Conservation (phyloP, 2,797 vertebrate genomes). For the Vireo griseus region DNA sequence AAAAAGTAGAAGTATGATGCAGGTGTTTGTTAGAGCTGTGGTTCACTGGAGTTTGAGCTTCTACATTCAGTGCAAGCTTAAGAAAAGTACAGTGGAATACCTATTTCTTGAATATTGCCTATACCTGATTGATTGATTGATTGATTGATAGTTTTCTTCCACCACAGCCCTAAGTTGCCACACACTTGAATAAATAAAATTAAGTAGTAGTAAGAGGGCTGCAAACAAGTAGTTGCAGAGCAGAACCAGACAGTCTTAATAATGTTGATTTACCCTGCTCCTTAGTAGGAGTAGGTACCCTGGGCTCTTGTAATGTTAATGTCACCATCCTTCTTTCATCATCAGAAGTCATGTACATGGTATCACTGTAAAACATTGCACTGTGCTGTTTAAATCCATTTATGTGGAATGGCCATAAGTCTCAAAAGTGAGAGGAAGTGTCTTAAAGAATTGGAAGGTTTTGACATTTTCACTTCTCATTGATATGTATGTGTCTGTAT, state of each 20-base stretch:
- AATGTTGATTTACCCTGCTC: neutral
- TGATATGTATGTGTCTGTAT: neutral
- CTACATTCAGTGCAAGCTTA: neutral
- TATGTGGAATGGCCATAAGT: neutral
- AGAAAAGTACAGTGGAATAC: neutral
- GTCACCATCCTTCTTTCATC: neutral
- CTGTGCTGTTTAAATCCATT: neutral
- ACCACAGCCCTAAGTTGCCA: neutral
- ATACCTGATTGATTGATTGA: neutral
- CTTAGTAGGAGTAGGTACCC: neutral
- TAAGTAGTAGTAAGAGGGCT: neutral
- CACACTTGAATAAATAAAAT: neutral
- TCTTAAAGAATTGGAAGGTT: neutral
- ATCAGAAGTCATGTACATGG: neutral
- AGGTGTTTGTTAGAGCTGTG: neutral
- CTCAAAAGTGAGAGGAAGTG: neutral
- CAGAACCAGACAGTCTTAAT: neutral
- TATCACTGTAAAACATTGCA: neutral
- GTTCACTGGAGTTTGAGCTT: neutral
- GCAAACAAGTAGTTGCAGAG: neutral
- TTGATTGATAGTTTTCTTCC: neutral
- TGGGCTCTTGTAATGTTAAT: neutral
- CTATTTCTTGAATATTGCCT: neutral
- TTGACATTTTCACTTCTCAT: neutral
- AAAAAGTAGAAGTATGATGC: neutral